Evolutionary conservation across 2,113 vertebrate species (phyloP), one percentile per base, ranked within the genome.

Genomic region (Mesoclemmys tuberculata): DNA sequence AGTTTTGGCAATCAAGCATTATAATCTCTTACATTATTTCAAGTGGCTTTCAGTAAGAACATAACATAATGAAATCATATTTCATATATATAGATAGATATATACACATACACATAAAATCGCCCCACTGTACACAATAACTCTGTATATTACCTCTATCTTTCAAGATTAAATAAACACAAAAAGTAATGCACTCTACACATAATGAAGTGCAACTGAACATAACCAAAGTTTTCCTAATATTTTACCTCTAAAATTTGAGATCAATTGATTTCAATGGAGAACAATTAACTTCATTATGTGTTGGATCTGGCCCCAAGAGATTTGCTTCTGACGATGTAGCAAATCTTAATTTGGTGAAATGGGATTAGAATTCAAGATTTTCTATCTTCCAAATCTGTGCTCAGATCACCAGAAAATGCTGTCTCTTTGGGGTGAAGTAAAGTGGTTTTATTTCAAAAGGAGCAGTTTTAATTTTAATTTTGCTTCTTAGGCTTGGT

Each of bases 161-260:
- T 95, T 95, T 74, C 90, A 83, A 96, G 89, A 92, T 96, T 89
- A 97, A 90, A 52, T 93, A 94, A 97, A 94, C 64, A 88, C 71
- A 94, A 84, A 92, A 74, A 2, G 3, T 85, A 89, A 95, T 90
- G 93, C 94, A 80, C 90, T 93, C 29, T 88, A 78, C 58, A 74
- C 90, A 97, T n/a, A 94, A 95, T 90, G 87, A n/a, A 94, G 41
- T 44, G 38, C 58, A 80, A 89, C 77, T 96, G 93, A 95, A 94
- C 94, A 90, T 93, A 93, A 95, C 93, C 93, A 97, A 94, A 97
- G 92, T 44, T 51, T 90, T 92, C 0, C 90, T 93, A 95, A 94
- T 94, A 95, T 52, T 71, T 97, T 92, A 92, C 85, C 78, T 46
- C 85, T 64, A 94, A 90, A 94, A 93, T 75, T 89, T 18, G 93